Evolutionary conservation across 2,888 invertebrate genomes (phyloP), one percentile per base, ranked within the genome.

Genomic region (Heliconius erato): DNA sequence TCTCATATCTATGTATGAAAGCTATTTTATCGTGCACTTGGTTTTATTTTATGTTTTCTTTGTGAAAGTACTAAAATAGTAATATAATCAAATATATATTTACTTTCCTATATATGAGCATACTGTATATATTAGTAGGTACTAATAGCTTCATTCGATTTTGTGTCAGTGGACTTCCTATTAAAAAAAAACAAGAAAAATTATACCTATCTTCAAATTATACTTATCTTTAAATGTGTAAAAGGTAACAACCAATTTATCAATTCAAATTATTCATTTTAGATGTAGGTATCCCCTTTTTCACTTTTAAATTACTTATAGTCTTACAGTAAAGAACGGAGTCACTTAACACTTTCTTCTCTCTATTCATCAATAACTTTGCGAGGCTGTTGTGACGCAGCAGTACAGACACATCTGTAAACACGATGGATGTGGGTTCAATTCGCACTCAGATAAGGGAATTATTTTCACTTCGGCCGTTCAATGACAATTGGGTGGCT

Each of bases 1-100:
- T 94, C 91, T 90, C 90, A 90, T 94, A 91, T 91, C 90, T 90
- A 90, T 90, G 89, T 91, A 90, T 90, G 90, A 89, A 89, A 90
- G 91, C 90, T 92, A 91, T 91, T 90, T 90, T 90, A 88, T 87
- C 84, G 85, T 82, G 82, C 86, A 82, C 83, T 87, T 78, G 54
- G 77, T 81, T 76, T 65, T 59, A 65, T 78, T 78, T 78, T 81
- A 77, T 81, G 71, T 71, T 65, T 65, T 26, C 76, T 67, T 76
- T 81, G 59, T 40, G 68, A 40, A 63, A 63, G 76, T 63, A 76
- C 63, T 76, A 63, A 76, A 76, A 76, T 40, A 16, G 76, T 76
- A 63, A 76, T 76, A 35, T 76, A 76, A 76, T 40, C 59, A 59
- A 63, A 59, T 28, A 74, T 54, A 76, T 14, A 16, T 35, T 28